Conservation (phyloP, 2,113 vertebrate species). For the Cacatua alba region DNA sequence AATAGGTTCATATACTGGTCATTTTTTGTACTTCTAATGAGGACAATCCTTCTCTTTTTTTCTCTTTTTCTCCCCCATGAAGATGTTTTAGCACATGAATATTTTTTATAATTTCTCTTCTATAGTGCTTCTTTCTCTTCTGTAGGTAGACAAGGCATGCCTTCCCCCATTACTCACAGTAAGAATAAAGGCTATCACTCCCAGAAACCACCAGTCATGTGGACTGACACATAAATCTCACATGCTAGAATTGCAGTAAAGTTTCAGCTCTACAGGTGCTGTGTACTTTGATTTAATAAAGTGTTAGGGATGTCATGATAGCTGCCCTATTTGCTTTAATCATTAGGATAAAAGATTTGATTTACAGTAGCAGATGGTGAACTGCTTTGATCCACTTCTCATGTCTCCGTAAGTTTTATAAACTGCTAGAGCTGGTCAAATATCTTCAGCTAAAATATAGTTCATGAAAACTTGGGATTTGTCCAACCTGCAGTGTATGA, state of each 20-base stretch:
- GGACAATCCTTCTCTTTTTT: not conserved
- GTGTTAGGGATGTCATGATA: not conserved
- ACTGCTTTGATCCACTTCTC: not conserved
- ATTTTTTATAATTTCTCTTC: not conserved
- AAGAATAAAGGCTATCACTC: not conserved
- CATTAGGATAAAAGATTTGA: not conserved
- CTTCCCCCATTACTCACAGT: not conserved
- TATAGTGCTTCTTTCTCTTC: not conserved
- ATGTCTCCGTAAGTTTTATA: not conserved
- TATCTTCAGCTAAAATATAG: not conserved
- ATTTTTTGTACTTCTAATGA: not conserved
- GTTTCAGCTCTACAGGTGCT: not conserved
- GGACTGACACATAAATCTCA: not conserved
- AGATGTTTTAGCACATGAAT: not conserved
- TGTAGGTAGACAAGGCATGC: not conserved
- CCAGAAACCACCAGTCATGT: not conserved
- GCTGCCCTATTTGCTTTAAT: not conserved
- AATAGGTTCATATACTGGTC: not conserved
- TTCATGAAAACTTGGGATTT: not conserved
- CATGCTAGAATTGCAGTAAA: not conserved
- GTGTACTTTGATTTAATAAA: not conserved
- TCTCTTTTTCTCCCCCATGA: not conserved
- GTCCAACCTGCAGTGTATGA: not conserved
- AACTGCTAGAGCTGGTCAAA: not conserved
- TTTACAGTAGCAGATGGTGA: not conserved